phyloP scores from a whole-genome alignment of 2,888 invertebrate species.

The Coremacera marginata region DNA sequence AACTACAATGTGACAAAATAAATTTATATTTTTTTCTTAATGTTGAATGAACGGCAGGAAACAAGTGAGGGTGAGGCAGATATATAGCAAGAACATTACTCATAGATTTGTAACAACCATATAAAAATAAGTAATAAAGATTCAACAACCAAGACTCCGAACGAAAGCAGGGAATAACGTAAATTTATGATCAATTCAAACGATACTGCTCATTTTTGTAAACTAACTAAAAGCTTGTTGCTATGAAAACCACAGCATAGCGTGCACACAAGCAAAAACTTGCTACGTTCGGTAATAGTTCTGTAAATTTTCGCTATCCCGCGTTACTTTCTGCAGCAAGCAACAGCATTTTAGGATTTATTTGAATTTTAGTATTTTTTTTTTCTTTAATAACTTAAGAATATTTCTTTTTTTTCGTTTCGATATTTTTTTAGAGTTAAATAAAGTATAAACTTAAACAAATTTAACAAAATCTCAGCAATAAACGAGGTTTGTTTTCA shows the following conservation, averaged over 20 bases:
- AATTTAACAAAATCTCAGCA: conserved; percentile 1
- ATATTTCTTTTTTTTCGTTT: neutral
- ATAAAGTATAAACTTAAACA: neutral
- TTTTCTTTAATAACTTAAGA: conserved; percentile 1
- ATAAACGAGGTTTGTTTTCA: conserved; percentile 10
- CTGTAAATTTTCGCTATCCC: neutral
- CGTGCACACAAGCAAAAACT: neutral
- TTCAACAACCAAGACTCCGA: neutral
- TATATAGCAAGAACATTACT: neutral
- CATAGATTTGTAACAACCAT: neutral
- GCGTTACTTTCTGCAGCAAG: neutral
- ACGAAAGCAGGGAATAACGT: neutral
- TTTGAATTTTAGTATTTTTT: neutral
- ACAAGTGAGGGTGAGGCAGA: neutral
- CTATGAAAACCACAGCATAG: neutral
- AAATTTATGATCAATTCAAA: no score
- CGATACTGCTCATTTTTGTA: neutral
- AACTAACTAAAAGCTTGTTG: neutral
- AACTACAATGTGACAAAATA: neutral
- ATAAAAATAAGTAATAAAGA: neutral
- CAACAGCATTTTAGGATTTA: neutral
- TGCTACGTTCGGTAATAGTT: neutral
- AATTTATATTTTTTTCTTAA: neutral
- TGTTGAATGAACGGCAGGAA: neutral
- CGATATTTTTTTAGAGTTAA: neutral